Evolutionary conservation across 2,888 invertebrate species (phyloP).

Genomic region (Cerastis rubricosa): DNA sequence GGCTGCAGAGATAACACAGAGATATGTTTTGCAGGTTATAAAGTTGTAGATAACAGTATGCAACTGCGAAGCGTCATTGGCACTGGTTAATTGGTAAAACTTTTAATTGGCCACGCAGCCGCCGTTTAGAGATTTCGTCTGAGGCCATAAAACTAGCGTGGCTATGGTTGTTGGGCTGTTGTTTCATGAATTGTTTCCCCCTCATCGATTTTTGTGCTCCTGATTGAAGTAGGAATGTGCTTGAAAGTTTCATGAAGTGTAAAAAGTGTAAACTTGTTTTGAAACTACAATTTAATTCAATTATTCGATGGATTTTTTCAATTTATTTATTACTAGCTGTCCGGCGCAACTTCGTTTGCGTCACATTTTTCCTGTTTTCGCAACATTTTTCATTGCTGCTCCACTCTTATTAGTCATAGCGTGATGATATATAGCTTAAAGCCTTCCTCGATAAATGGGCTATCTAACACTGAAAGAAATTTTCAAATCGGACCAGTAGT

Average conservation of each 20-base stretch:
- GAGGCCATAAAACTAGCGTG: conserved; percentile 60
- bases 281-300: background rate
- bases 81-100: conserved; percentile 75
- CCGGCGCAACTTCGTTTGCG: too few species aligned
- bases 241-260: conserved; percentile 20
- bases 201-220: background rate
- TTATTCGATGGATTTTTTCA: background rate
- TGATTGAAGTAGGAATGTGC: background rate
- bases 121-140: conserved; percentile 65
- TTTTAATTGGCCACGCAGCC: conserved; percentile 74
- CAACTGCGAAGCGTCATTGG: conserved; percentile 65
- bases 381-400: too few species aligned
- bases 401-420: too few species aligned
- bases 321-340: too few species aligned
- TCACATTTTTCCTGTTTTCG: too few species aligned
- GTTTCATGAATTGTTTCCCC: background rate
- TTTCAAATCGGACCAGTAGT: too few species aligned
- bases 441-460: too few species aligned
- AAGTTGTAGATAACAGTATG: conserved; percentile 51
- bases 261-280: conserved; percentile 18
- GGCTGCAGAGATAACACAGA: conserved; percentile 28
- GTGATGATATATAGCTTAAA: too few species aligned
- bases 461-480: too few species aligned
- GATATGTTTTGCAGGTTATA: conserved; percentile 43
- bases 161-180: background rate